Conservation (phyloP, 2,113 vertebrate species). For the Ptyas mucosa region DNA sequence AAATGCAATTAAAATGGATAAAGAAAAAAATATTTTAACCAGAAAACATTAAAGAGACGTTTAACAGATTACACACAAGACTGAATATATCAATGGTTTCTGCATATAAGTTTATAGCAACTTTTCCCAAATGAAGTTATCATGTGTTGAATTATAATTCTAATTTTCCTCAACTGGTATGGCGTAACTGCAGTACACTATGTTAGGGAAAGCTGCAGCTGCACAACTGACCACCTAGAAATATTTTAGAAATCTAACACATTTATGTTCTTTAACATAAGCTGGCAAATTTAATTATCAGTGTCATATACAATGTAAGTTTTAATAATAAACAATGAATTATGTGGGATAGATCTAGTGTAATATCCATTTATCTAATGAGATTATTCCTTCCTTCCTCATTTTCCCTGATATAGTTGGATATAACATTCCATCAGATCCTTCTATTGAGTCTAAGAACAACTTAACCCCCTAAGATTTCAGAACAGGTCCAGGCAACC, state of each 20-base stretch:
- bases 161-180: neutral
- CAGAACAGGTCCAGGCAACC: neutral
- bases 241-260: neutral
- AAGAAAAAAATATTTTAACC: neutral
- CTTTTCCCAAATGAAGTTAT: neutral
- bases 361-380: neutral
- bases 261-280: neutral
- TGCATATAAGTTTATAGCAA: neutral
- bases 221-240: neutral
- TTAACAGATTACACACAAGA: neutral
- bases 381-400: neutral
- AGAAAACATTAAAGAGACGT: neutral
- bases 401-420: neutral
- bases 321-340: neutral
- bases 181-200: neutral
- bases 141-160: neutral
- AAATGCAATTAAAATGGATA: neutral
- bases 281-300: neutral
- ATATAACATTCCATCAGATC: too few species aligned
- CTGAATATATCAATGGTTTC: neutral
- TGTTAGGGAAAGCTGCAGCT: neutral
- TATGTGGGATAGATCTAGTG: neutral
- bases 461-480: neutral
- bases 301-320: neutral
- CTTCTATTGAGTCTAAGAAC: neutral